Evolutionary conservation across 2,113 vertebrate species (phyloP), one percentile per base, ranked within the genome.

Genomic region (Pelecanus crispus): DNA sequence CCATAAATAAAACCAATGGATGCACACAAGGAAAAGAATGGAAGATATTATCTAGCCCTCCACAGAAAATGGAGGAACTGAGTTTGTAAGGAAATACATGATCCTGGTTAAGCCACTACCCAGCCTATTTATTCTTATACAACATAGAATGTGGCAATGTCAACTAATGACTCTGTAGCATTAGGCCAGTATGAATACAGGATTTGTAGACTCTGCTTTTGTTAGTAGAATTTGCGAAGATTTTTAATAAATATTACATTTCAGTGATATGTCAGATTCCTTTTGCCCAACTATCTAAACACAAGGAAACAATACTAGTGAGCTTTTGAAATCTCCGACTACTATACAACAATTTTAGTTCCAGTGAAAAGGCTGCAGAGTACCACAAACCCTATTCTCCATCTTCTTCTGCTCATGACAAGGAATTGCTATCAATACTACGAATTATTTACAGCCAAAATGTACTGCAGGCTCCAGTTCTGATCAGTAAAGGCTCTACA

Each of bases 111-210:
- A 67, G 16, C 11, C 45, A 13, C 17, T n/a, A 6, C 12, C 11
- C 20, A 85, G 32, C 13, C 26, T 75, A 5, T 34, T 58, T 44
- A 24, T 47, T 59, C 66, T 38, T 34, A 45, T 10, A 21, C 36
- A 58, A 53, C 2, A 0, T 0, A 42, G 36, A 66, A 50, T 2
- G 17, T 6, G 3, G 7, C 49, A 36, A 34, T 40, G 31, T 32
- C 40, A 16, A 24, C 44, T 31, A 18, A 21, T 11, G 17, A 17
- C 14, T 36, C 52, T 11, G 20, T 7, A 38, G 22, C 9, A 21
- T 22, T 85, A 70, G 61, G 24, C 11, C 19, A 34, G 20, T 6
- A 61, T 6, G 24, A 91, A 68, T 42, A 26, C 2, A 20, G n/a
- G 32, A 31, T 68, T 66, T 88, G 31, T 6, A 56, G 49, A 28